Percentiles rank a stretch among this genome's conserved stretches.
Conservation (phyloP, 2,113 vertebrate species). For the Anhinga rufa region DNA sequence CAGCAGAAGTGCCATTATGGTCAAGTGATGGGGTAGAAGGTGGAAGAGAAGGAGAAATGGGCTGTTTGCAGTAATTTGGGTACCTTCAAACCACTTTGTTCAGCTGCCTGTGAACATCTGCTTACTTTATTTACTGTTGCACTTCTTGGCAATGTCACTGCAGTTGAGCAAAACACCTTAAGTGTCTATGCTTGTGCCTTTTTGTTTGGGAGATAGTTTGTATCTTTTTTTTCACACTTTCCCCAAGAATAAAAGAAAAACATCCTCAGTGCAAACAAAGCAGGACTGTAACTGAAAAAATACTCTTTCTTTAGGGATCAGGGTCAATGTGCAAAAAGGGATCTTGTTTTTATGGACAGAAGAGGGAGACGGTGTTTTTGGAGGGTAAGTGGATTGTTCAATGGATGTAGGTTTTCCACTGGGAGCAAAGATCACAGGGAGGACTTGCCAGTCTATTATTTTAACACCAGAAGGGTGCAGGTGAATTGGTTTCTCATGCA, state of each 20-base stretch:
- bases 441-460: neutral
- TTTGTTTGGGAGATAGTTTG: neutral
- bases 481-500: neutral
- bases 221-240: neutral
- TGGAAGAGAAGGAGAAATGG: conserved; percentile 27
- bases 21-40: conserved; percentile 54
- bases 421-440: neutral
- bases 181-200: neutral
- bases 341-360: neutral
- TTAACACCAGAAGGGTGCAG: neutral
- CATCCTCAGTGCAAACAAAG: neutral
- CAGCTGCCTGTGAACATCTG: neutral
- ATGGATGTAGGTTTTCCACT: neutral
- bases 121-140: conserved; percentile 37
- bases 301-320: neutral
- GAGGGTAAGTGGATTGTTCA: neutral
- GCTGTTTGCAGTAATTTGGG: conserved; percentile 41
- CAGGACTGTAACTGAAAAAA: neutral
- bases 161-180: neutral
- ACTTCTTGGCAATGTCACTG: neutral
- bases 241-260: neutral
- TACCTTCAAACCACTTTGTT: conserved; percentile 36
- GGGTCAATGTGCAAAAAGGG: neutral
- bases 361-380: neutral
- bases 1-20: conserved; percentile 60